Evolutionary conservation across 2,113 vertebrate species (phyloP), one percentile per base, ranked within the genome.

Genomic region (Chaenogobius annularis): DNA sequence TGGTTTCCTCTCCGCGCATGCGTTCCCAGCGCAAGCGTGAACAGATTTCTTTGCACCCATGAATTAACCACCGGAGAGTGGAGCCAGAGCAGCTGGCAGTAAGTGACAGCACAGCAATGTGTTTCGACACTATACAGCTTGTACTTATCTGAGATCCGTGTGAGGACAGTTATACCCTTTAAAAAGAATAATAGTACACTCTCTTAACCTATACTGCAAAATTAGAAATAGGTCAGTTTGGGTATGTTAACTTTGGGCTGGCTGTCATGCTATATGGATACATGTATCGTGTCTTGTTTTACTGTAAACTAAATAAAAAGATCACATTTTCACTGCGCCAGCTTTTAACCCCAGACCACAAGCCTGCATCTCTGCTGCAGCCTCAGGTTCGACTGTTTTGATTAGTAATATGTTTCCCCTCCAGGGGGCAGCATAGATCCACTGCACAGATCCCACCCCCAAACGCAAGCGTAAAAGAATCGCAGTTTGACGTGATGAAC

Each of bases 1-100:
- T 70, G 89, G 85, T 69, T 43, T 75, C 77, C 78, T 72, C 69
- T 63, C 0, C n/a, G 90, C 91, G 91, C 91, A 92, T 92, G 91
- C 91, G 91, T 77, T 10, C 72, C 66, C 8, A 43, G 61, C 73
- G 76, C 78, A 83, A 87, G 87, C 82, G 87, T 89, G 82, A 90
- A 90, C 74, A 80, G 70, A 79, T 83, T 82, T 81, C 75, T 89
- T 70, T 87, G 78, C 67, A 77, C 58, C 52, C 69, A 14, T 72
- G 80, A 55, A 46, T 63, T n/a, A 35, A 22, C 59, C 43, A 68
- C 69, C 77, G 62, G 83, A 23, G 85, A 73, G 75, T 69, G 67
- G 23, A 85, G 81, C 73, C 61, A 5, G 61, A 63, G 61, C 61
- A 63, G 17, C 61, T 63, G 61, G 80, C 74, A 62, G 72, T 43